Evolutionary conservation across 2,888 invertebrate genomes (phyloP), one percentile per base, ranked within the genome.

Genomic region (Nyleta sp.): DNA sequence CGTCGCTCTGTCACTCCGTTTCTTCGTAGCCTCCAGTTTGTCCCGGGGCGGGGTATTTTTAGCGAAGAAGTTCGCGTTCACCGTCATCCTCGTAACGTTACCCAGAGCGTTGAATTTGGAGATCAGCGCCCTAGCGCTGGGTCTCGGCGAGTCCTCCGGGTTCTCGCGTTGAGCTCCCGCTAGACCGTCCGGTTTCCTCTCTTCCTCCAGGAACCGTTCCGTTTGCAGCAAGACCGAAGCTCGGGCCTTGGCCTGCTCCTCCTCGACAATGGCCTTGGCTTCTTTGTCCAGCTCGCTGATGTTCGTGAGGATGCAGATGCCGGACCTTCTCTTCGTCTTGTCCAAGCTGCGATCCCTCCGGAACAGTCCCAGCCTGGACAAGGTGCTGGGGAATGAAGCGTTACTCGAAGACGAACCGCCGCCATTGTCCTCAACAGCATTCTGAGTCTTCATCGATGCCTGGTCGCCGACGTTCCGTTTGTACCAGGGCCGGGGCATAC

Each of bases 281-380:
- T 96, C 95, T 82, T 94, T 93, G 87, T 96, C 96, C 78, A 96
- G 90, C 88, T 96, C 95, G 86, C 95, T 96, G 81, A 96, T 95
- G 87, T 94, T 96, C 0, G 95, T 94, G 53, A 95, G 90, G 77
- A 94, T 92, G 84, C 93, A 92, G 88, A 95, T 84, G 83, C 93
- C 92, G 0, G 93, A 91, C 91, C 92, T 93, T 62, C 93, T 90
- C 85, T 93, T 93, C 44, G 91, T 88, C 7, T 87, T 86, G 1
- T 87, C 87, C 22, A 65, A 38, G 5, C 80, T 84, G 6, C 84
- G 80, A 3, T 87, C 87, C 10, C 81, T 81, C 0, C 88, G 85
- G 31, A 90, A 90, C 40, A 90, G 86, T 91, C 85, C 91, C 89
- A 85, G 87, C 86, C 80, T 92, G 91, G 88, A 93, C 91, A 84